phyloP scores from a whole-genome alignment of 2,113 vertebrate genomes.

The Sorex araneus region DNA sequence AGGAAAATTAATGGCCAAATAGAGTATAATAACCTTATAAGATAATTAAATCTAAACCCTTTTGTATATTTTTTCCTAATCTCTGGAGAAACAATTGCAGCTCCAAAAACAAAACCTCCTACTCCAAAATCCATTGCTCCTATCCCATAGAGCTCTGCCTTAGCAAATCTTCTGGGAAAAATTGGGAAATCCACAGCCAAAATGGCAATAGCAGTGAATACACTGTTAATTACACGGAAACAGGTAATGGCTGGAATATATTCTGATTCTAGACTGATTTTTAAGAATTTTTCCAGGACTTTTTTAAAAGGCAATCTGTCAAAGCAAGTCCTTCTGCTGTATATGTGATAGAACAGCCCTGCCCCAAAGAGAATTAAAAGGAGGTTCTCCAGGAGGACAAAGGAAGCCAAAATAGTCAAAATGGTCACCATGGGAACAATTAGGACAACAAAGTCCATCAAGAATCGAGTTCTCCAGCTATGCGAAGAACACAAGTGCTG shows the following conservation, averaged over 20 bases:
- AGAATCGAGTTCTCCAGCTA: conserved; percentile 87
- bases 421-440: conserved; percentile 92
- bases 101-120: conserved; percentile 94
- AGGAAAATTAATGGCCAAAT: conserved; percentile 94
- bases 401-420: conserved; percentile 91
- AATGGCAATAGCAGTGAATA: conserved; percentile 95
- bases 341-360: conserved; percentile 87
- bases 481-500: conserved; percentile 84
- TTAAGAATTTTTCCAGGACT: conserved; percentile 88
- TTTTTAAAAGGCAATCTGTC: conserved; percentile 71
- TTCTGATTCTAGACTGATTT: conserved; percentile 86
- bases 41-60: conserved; percentile 81
- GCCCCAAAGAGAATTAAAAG: conserved; percentile 80
- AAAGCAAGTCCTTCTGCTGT: conserved; percentile 74
- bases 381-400: conserved; percentile 86
- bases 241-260: conserved; percentile 92
- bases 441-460: conserved; percentile 92
- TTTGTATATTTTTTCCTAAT: conserved; percentile 86
- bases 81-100: conserved; percentile 95
- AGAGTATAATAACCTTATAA: conserved; percentile 90
- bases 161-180: conserved; percentile 95
- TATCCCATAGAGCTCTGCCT: conserved; percentile 96
- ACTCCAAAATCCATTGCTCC: conserved; percentile 97
- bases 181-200: conserved; percentile 96
- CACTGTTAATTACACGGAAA: conserved; percentile 93